phyloP scores from a whole-genome alignment of 1,140 invertebrate genomes.

The Drosophila busckii region DNA sequence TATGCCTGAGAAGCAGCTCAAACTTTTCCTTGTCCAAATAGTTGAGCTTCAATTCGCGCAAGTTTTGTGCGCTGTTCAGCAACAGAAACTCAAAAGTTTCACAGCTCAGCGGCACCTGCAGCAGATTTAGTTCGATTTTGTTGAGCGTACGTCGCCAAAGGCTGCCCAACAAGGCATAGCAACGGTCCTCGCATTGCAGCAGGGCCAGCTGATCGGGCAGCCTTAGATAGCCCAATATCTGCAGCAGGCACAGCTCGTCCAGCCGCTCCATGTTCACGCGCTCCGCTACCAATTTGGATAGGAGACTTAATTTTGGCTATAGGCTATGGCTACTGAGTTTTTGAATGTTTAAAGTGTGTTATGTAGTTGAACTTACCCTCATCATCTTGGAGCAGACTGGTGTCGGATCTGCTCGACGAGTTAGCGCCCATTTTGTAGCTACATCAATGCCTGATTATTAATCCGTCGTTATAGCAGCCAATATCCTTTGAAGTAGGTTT shows the following conservation, averaged over 20 bases:
- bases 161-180: slow-evolving; percentile 34
- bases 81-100: slow-evolving; percentile 39
- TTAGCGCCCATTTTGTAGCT: slow-evolving; percentile 71
- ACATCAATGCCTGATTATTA: slow-evolving; percentile 65
- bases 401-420: slow-evolving; percentile 74
- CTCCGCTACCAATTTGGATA: too few relatives aligned
- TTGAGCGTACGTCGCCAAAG: slow-evolving; percentile 46
- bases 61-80: neutral
- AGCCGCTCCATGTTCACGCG: slow-evolving; percentile 40
- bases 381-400: slow-evolving; percentile 72
- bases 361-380: slow-evolving; percentile 55
- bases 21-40: slow-evolving; percentile 40
- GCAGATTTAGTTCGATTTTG: slow-evolving; percentile 40
- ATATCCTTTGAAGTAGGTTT: too few relatives aligned
- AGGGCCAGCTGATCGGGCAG: slow-evolving; percentile 48
- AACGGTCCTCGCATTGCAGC: slow-evolving; percentile 39
- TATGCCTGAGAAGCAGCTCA: slow-evolving; percentile 16
- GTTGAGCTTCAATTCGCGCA: slow-evolving; percentile 21
- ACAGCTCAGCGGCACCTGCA: slow-evolving; percentile 27
- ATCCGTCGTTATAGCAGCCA: too few relatives aligned
- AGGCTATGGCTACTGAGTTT: slow-evolving; percentile 40
- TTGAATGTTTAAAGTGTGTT: neutral
- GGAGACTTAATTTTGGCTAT: too few relatives aligned
- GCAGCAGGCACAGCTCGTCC: slow-evolving; percentile 49
- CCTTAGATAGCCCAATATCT: slow-evolving; percentile 31